A percentile compares a stretch with the other conserved stretches of the same genome.
Evolutionary conservation across 2,797 vertebrate genomes (phyloP).

Genomic region (Cichlasoma orientale): DNA sequence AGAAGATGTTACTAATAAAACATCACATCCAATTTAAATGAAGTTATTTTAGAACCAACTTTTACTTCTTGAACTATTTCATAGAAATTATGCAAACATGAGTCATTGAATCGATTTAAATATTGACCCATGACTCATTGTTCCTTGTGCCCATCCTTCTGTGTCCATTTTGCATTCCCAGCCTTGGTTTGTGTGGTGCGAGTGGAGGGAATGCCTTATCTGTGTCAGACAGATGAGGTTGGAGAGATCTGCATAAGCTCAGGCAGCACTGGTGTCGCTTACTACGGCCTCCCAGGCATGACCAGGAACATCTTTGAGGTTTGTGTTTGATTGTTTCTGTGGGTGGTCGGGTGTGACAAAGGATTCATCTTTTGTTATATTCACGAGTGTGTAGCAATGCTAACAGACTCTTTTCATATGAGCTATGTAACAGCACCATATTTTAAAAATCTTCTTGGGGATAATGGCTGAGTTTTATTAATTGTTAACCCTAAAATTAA

Average conservation of each 20-base stretch:
- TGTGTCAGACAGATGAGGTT: constrained; percentile 93
- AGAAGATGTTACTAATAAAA: neutral
- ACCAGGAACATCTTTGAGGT: constrained; percentile 97
- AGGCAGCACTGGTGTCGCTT: constrained; percentile 84
- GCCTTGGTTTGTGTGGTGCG: constrained; percentile 91
- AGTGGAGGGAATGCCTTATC: constrained; percentile 88
- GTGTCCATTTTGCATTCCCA: constrained; percentile 54
- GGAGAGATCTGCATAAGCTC: constrained; percentile 95
- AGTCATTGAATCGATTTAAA: neutral
- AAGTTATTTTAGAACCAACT: neutral
- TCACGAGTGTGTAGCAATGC: neutral
- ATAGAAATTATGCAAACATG: neutral
- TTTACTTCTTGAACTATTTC: neutral
- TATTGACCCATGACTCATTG: neutral
- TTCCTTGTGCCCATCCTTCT: constrained; percentile 4
- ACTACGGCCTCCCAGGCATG: constrained; percentile 93
- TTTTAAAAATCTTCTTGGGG: neutral
- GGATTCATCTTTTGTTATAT: neutral
- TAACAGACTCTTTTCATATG: neutral
- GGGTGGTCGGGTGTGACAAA: neutral
- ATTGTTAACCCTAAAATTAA: neutral
- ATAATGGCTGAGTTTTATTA: neutral
- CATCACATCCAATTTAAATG: neutral
- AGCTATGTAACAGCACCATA: neutral
- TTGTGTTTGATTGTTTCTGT: constrained; percentile 27